These are phyloP conservation scores for Erebia palarica DNA, from an alignment of 2,888 invertebrate species.

Conservation along the genomic window DNA sequence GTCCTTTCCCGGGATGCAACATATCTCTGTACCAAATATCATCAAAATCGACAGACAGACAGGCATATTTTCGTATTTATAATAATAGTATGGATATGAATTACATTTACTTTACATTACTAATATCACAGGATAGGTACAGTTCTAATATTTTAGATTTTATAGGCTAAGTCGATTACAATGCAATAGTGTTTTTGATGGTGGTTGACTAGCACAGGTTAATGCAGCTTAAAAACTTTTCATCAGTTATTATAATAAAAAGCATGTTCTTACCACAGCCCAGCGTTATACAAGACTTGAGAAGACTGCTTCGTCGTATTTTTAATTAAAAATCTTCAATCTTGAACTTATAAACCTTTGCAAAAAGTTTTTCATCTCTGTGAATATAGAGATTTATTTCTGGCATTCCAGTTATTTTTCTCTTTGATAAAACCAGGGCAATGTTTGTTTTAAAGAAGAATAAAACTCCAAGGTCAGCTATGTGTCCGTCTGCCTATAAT, in stretches of 20 bases:
- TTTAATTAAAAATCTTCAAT: constrained; percentile 28
- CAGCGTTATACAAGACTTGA: constrained; percentile 12
- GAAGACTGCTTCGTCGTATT: constrained; percentile 6
- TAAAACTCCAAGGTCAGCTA: neutral
- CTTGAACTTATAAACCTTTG: constrained; percentile 25
- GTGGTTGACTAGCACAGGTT: neutral
- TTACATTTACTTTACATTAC: too few relatives aligned
- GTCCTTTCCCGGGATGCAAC: too few relatives aligned
- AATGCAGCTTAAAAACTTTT: neutral
- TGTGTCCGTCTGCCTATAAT: neutral
- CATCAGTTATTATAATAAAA: neutral
- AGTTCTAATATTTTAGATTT: too few relatives aligned
- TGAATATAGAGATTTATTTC: constrained; percentile 23
- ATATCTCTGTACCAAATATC: too few relatives aligned
- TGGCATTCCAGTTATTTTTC: constrained; percentile 16
- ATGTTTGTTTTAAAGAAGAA: constrained; percentile 4
- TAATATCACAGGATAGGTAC: too few relatives aligned
- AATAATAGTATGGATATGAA: too few relatives aligned
- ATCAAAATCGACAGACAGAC: too few relatives aligned
- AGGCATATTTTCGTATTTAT: too few relatives aligned
- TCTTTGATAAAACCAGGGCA: constrained; percentile 2
- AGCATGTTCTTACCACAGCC: neutral
- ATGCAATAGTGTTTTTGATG: too few relatives aligned
- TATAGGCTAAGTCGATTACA: too few relatives aligned
- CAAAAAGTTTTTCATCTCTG: constrained; percentile 21